Evolutionary conservation across 1,140 invertebrate genomes (phyloP).

Genomic region (Nymphalis io): DNA sequence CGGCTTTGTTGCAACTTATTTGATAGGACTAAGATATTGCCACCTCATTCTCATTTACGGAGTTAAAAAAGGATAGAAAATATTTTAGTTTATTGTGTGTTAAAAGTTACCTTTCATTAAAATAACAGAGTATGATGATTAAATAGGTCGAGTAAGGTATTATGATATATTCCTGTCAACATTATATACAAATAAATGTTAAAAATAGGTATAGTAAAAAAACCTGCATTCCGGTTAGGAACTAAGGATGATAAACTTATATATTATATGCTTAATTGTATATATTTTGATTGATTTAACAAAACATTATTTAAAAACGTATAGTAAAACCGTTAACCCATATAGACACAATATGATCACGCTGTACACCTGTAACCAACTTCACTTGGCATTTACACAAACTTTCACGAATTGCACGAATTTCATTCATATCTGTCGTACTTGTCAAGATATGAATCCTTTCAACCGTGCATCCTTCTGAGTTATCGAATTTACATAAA

Average conservation of each 20-base stretch:
- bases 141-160: neutral
- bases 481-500: neutral
- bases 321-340: neutral
- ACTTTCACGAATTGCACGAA: neutral
- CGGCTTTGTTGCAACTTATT: too few species aligned
- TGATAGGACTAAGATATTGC: too few species aligned
- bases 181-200: constrained; percentile 14
- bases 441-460: neutral
- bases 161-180: neutral
- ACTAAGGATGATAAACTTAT: constrained; percentile 6
- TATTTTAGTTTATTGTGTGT: neutral
- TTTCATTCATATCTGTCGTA: neutral
- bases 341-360: neutral
- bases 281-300: neutral
- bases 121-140: neutral
- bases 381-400: too few species aligned
- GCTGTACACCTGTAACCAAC: too few species aligned
- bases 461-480: neutral
- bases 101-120: constrained; percentile 5
- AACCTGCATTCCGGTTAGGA: constrained; percentile 23
- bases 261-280: neutral
- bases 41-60: too few species aligned
- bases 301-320: neutral
- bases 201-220: constrained; percentile 15
- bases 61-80: too few species aligned